A percentile compares a stretch with the other conserved stretches of the same genome.
phyloP scores from a whole-genome alignment of 2,888 invertebrate genomes.

The Thymelicus acteon region DNA sequence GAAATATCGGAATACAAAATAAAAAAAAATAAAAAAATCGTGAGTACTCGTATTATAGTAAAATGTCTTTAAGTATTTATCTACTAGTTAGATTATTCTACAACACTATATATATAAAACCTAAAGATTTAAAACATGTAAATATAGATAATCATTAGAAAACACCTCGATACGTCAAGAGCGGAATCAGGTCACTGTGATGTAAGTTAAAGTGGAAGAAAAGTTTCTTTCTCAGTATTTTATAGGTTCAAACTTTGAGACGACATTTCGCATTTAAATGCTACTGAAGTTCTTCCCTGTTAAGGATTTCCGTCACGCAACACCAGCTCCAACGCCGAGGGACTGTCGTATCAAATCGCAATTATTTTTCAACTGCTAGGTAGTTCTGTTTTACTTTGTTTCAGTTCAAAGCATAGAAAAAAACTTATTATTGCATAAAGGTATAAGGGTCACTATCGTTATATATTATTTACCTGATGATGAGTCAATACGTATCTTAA shows the following conservation, averaged over 20 bases:
- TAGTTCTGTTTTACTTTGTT: conserved; percentile 16
- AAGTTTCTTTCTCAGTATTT: conserved; percentile 11
- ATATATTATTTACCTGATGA: too few relatives aligned
- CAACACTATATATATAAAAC: too few relatives aligned
- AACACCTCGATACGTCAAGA: neutral
- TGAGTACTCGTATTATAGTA: too few relatives aligned
- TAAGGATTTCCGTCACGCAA: conserved; percentile 60
- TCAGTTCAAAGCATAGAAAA: neutral
- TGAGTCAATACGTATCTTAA: too few relatives aligned
- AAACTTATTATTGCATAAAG: neutral
- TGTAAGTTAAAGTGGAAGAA: conserved; percentile 4
- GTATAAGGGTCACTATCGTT: too few relatives aligned
- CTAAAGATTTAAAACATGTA: too few relatives aligned
- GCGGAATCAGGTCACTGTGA: conserved; percentile 4
- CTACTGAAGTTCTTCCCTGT: conserved; percentile 27
- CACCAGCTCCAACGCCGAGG: conserved; percentile 53
- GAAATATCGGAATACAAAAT: too few relatives aligned
- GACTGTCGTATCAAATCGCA: conserved; percentile 18
- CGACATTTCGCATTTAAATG: conserved; percentile 15
- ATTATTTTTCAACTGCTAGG: conserved; percentile 8
- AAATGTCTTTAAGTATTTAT: too few relatives aligned
- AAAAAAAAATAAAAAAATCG: too few relatives aligned
- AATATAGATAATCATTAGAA: too few relatives aligned
- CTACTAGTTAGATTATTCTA: too few relatives aligned
- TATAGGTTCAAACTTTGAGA: conserved; percentile 16